Evolutionary conservation across 2,113 vertebrate genomes (phyloP).

Genomic region (Saguinus midas): DNA sequence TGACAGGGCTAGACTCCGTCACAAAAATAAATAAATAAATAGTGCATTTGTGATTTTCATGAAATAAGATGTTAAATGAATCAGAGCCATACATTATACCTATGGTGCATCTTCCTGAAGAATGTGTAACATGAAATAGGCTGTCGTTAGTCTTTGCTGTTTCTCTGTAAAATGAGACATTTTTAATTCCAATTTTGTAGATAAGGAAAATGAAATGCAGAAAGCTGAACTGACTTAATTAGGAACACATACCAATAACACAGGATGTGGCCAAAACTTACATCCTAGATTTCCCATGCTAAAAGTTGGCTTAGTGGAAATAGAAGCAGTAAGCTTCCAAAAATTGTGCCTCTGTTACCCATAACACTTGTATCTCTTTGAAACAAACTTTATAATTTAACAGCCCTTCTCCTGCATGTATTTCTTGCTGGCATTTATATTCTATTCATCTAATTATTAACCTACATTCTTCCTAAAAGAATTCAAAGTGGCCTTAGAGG

Average conservation of each 20-base stretch:
- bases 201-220: constrained; percentile 64
- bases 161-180: constrained; percentile 33
- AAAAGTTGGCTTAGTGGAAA: not conserved
- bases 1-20: too few relatives aligned
- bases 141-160: constrained; percentile 28
- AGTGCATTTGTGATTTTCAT: not conserved
- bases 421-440: constrained; percentile 6
- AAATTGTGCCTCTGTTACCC: constrained; percentile 26
- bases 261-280: constrained; percentile 45
- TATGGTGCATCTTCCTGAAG: not conserved
- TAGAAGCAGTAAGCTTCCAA: constrained; percentile 40
- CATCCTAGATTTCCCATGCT: not conserved
- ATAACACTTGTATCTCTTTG: constrained; percentile 8
- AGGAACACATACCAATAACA: constrained; percentile 46
- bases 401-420: not conserved
- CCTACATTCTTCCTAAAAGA: not conserved
- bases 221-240: constrained; percentile 60
- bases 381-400: constrained; percentile 43
- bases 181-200: constrained; percentile 65
- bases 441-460: constrained; percentile 24
- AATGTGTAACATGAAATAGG: not conserved
- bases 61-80: constrained; percentile 1
- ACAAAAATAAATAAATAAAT: too few relatives aligned
- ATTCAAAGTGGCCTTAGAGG: not conserved
- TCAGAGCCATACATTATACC: not conserved